Base-by-base conservation (phyloP, 2,888 invertebrate species). In the Oligia latruncula region DNA sequence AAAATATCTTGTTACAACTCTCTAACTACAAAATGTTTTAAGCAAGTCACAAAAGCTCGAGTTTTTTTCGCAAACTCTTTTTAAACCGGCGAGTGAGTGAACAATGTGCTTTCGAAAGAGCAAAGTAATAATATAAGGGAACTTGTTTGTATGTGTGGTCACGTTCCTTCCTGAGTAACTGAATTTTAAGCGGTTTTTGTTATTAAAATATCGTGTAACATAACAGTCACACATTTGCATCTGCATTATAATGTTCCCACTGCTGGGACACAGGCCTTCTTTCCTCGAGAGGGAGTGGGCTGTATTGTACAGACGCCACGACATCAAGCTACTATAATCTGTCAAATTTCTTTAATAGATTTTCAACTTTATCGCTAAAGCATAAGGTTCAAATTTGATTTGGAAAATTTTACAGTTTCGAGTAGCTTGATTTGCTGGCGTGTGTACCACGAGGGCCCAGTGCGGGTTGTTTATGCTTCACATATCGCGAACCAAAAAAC, bases 141-240 rank as follows among this genome's bases (percentile, higher is more conserved):
- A 70, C 66, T 76, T 86, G 74, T 83, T 86, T 80, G 66, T 83
- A 80, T 80, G 80, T 86, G 73, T 58, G 70, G 84, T 83, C 85
- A 85, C 85, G 87, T 86, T 66, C 84, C n/a, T 67, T 64, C 13
- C 55, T 9, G 23, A 64, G 71, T 72, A 77, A 85, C 77, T 66
- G 85, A 73, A 83, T 83, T 83, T 86, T 77, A 80, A 83, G 74
- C 74, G 62, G 62, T 86, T 77, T 78, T 79, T 83, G 72, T 76
- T 72, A 64, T 76, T 72, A 64, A 83, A 77, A 83, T 86, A 86
- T 85, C 71, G 40, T 68, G 49, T 77, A 35, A 86, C 68, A 68
- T 71, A 66, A 78, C 62, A 11, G 58, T 23, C 11, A 3, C n/a
- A 23, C 23, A 23, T 23, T 11, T n/a, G 58, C 58, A 58, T 58